Conservation (phyloP, 2,113 vertebrate species). For the Falcunculus frontatus region DNA sequence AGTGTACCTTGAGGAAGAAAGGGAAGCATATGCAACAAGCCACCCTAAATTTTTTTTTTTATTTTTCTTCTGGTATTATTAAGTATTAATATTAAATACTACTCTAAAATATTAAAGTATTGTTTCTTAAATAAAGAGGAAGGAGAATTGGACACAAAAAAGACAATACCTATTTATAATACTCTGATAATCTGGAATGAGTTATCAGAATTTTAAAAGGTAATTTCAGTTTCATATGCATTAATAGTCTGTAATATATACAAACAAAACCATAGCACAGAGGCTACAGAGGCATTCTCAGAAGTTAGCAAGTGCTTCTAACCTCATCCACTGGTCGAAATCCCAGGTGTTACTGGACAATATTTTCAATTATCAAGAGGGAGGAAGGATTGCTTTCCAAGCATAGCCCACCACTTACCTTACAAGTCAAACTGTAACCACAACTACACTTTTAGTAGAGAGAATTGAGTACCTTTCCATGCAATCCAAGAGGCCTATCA, state of each 20-base stretch:
- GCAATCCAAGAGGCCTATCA: background rate
- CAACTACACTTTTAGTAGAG: background rate
- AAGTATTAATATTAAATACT: background rate
- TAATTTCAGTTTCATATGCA: background rate
- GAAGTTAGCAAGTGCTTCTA: background rate
- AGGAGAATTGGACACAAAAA: background rate
- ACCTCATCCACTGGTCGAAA: background rate
- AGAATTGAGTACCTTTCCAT: background rate
- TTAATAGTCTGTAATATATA: background rate
- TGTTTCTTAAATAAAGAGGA: background rate
- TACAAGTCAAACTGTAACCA: background rate
- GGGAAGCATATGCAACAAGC: background rate
- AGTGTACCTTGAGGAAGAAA: background rate
- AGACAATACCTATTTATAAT: background rate
- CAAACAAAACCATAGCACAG: background rate
- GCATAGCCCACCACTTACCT: background rate
- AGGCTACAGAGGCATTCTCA: background rate
- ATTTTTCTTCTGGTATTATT: background rate
- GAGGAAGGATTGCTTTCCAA: background rate
- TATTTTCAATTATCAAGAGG: background rate
- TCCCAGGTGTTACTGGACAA: background rate
- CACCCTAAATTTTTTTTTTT: background rate
- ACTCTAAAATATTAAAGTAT: background rate
- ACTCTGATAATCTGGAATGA: background rate
- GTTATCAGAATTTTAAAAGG: background rate